Conservation (phyloP, 1,140 invertebrate species). For the Acyrthosiphon pisum region DNA sequence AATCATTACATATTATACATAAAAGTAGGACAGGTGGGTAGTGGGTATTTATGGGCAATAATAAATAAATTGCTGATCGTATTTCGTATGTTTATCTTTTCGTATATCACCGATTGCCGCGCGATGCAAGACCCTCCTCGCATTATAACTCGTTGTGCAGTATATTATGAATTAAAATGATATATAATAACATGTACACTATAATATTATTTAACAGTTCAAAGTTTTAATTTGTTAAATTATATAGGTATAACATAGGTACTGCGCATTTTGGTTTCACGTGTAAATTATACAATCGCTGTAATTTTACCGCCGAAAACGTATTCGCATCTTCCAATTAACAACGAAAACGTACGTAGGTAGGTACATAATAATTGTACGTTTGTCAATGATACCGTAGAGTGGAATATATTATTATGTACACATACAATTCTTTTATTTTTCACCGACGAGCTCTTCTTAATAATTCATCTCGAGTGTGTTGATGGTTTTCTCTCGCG, state of each 20-base stretch:
- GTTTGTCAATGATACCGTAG: neutral
- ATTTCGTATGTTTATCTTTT: neutral
- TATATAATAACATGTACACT: neutral
- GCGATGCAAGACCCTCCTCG: neutral
- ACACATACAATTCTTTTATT: neutral
- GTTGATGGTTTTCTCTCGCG: neutral
- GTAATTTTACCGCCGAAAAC: neutral
- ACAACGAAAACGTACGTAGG: neutral
- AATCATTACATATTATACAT: neutral
- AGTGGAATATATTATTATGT: neutral
- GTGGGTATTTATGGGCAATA: neutral
- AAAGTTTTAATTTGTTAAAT: conserved; percentile 8
- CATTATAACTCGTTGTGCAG: neutral
- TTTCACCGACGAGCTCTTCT: neutral
- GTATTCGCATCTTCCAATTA: neutral
- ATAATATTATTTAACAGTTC: neutral
- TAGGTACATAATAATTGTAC: neutral
- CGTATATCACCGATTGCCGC: neutral
- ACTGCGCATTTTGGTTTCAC: neutral
- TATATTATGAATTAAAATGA: neutral
- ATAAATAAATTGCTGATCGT: neutral
- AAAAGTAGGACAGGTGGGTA: neutral
- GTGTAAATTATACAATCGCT: neutral
- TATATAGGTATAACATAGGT: neutral
- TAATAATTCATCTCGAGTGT: neutral